Evolutionary conservation across 2,888 invertebrate genomes (phyloP).

Genomic region (Campopleginae sp.): DNA sequence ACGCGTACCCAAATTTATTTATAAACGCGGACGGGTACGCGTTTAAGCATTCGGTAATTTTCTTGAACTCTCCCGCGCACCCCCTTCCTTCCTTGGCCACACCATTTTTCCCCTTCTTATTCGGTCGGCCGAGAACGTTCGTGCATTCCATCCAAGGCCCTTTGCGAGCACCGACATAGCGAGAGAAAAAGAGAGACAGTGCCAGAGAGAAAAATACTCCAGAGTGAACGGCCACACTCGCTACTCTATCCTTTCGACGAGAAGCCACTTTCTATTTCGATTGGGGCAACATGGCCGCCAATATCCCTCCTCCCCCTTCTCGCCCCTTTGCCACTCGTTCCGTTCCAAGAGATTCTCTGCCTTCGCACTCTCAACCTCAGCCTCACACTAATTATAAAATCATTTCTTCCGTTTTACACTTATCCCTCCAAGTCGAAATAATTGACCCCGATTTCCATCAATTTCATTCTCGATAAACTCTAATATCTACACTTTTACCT

Average conservation of each 20-base stretch:
- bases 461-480: neutral
- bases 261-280: constrained; percentile 76
- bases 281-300: constrained; percentile 72
- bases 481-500: neutral
- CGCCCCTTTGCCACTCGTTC: neutral
- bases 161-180: constrained; percentile 55
- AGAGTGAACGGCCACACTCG: constrained; percentile 69
- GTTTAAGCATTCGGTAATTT: constrained; percentile 75
- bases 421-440: neutral
- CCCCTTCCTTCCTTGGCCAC: neutral
- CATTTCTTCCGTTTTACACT: constrained; percentile 4
- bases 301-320: constrained; percentile 25
- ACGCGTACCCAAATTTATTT: constrained; percentile 64
- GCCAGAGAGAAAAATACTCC: constrained; percentile 41
- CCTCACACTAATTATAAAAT: constrained; percentile 2
- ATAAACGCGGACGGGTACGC: constrained; percentile 49
- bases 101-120: neutral
- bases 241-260: constrained; percentile 64
- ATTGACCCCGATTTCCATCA: neutral
- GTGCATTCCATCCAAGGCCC: constrained; percentile 80
- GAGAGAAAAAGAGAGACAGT: constrained; percentile 48
- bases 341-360: constrained; percentile 17
- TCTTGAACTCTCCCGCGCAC: constrained; percentile 67
- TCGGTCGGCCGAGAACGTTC: constrained; percentile 50
- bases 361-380: neutral